Evolutionary conservation across 2,113 vertebrate species (phyloP), one percentile per base, ranked within the genome.

Genomic region (Pholis gunnellus): DNA sequence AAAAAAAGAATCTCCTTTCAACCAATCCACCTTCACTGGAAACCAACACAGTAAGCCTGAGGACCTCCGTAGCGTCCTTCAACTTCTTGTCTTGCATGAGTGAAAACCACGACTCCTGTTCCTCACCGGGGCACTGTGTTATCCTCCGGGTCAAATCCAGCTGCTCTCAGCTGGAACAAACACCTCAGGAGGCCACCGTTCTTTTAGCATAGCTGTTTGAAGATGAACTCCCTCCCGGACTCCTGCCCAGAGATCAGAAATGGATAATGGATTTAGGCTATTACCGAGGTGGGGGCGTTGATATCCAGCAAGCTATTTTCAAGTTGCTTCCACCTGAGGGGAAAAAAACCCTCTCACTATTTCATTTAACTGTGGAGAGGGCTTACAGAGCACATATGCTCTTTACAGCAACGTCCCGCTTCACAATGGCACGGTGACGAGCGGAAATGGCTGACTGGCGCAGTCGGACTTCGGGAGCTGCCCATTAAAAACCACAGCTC

Each of bases 181-280:
- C 79, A 83, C 74, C 46, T 38, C 1, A 29, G 78, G 78, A 79
- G 75, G 75, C 40, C 57, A 22, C 60, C 14, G 31, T 22, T 34
- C 85, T 78, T 75, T 82, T 60, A 81, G 64, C 84, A 67, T 61
- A 42, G 57, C 81, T 67, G 72, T 83, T 75, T 83, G 67, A 87
- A 85, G 84, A 88, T 81, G 78, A 84, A 84, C 77, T 73, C 61
- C 78, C 76, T 79, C 6, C 29, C 68, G 6, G 60, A 42, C 80
- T 82, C 84, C 82, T n/a, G 80, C 75, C 0, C 9, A 63, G 65
- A 85, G 66, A 89, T 79, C 86, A 82, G 73, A 78, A 80, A 88
- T 72, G 79, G 79, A 91, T 88, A 91, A 87, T 76, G 69, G 85
- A 86, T 87, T 86, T 65, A 67, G 70, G 46, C 4, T 18, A 88